Conservation (phyloP, 2,797 vertebrate species). For the Helicolenus hilgendorfi region DNA sequence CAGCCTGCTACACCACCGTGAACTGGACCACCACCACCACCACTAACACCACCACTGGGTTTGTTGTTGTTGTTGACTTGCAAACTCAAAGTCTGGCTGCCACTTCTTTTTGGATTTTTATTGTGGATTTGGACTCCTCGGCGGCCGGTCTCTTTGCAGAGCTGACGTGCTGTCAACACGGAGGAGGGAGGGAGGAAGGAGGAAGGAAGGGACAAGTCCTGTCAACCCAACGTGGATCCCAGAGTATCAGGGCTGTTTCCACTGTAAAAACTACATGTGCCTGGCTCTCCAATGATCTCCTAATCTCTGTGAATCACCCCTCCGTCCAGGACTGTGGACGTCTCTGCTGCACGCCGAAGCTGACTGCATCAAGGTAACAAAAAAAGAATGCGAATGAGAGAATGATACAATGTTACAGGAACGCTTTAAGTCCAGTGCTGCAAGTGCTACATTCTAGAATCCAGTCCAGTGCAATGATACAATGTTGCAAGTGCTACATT, state of each 20-base stretch:
- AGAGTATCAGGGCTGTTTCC: constrained; percentile 48
- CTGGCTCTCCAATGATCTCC: constrained; percentile 82
- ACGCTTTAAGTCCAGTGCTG: constrained; percentile 49
- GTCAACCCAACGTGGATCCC: constrained; percentile 80
- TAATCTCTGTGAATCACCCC: constrained; percentile 74
- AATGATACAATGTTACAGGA: constrained; percentile 13
- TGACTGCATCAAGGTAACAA: constrained; percentile 84
- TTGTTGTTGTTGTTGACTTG: constrained; percentile 38
- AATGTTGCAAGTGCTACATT: no score
- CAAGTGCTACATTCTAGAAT: not conserved
- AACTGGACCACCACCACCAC: constrained; percentile 43
- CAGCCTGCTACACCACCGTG: constrained; percentile 44
- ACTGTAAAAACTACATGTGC: constrained; percentile 82
- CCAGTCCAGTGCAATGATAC: no score
- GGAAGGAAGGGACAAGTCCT: constrained; percentile 72
- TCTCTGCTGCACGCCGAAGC: constrained; percentile 68
- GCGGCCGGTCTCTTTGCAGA: constrained; percentile 45
- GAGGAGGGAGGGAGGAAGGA: constrained; percentile 19
- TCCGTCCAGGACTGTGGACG: constrained; percentile 83
- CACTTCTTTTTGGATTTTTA: constrained; percentile 65
- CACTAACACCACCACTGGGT: constrained; percentile 11
- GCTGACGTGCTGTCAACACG: constrained; percentile 82
- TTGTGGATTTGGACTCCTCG: constrained; percentile 44
- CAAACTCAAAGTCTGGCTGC: constrained; percentile 33
- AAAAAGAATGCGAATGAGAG: not conserved